Evolutionary conservation across 2,888 invertebrate genomes (phyloP).

Genomic region (Caenorhabditis plicata): DNA sequence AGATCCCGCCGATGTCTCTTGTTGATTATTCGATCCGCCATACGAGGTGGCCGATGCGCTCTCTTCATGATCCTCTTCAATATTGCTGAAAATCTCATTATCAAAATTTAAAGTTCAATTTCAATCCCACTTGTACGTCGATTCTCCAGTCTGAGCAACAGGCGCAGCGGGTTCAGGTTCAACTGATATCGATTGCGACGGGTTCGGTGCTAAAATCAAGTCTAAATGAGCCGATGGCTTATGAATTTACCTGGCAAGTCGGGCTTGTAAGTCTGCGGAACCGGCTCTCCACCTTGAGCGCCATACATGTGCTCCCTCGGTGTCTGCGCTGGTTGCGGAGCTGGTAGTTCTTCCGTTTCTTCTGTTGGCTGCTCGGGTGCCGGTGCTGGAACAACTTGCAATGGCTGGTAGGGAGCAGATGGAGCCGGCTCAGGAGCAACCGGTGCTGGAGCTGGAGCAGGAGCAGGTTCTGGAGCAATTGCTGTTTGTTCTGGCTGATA

Average conservation of each 20-base stretch:
- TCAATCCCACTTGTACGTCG: too few relatives aligned
- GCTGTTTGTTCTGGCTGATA: neutral
- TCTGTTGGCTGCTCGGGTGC: neutral
- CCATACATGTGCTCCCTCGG: constrained; percentile 20
- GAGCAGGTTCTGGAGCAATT: constrained; percentile 1
- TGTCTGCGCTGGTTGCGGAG: constrained; percentile 14
- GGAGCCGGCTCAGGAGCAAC: neutral
- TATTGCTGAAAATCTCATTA: constrained; percentile 29
- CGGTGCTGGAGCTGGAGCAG: neutral
- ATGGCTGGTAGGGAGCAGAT: neutral
- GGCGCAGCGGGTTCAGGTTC: constrained; percentile 15
- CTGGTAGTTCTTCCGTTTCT: constrained; percentile 3
- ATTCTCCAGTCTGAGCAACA: too few relatives aligned
- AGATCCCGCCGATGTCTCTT: too few relatives aligned
- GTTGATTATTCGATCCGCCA: too few relatives aligned
- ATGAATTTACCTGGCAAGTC: constrained; percentile 1
- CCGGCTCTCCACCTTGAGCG: constrained; percentile 23
- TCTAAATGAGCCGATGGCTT: constrained; percentile 5
- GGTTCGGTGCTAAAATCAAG: constrained; percentile 4
- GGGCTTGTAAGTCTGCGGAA: constrained; percentile 2
- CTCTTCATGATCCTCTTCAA: constrained; percentile 35
- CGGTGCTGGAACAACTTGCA: constrained; percentile 1
- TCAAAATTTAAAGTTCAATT: too few relatives aligned
- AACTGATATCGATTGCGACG: constrained; percentile 14
- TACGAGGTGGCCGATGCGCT: too few relatives aligned